Conservation (phyloP, 1,140 invertebrate species). For the Agraylea sexmaculata region DNA sequence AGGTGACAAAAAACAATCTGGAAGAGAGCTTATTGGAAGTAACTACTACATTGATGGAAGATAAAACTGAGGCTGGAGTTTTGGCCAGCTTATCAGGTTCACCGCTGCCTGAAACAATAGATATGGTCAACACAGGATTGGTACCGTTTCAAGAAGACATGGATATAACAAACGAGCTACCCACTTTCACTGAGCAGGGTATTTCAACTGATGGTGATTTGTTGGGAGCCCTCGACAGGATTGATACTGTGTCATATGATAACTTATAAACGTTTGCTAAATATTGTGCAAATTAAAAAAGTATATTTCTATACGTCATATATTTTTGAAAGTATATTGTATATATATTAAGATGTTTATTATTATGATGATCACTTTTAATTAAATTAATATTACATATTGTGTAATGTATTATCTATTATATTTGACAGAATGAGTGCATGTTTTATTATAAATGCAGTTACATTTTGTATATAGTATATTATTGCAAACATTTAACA, state of each 20-base stretch:
- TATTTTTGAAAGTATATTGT: too few relatives aligned
- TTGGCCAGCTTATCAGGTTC: conserved; percentile 5
- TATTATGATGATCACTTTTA: too few relatives aligned
- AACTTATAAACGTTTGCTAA: conserved; percentile 6
- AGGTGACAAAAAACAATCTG: not conserved
- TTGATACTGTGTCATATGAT: conserved; percentile 6
- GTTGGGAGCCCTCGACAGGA: conserved; percentile 9
- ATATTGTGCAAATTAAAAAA: too few relatives aligned
- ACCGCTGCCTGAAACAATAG: conserved; percentile 9
- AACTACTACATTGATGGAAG: conserved; percentile 2
- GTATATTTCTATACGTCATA: too few relatives aligned
- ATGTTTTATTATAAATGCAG: too few relatives aligned
- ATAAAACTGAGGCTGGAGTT: conserved; percentile 3
- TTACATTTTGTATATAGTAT: too few relatives aligned
- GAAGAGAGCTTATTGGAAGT: conserved; percentile 7
- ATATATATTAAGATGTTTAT: too few relatives aligned
- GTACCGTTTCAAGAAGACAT: conserved; percentile 13
- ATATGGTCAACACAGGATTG: conserved; percentile 14
- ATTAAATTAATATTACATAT: too few relatives aligned
- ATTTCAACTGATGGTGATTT: conserved; percentile 12
- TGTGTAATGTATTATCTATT: too few relatives aligned
- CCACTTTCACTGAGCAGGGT: conserved; percentile 12
- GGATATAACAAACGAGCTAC: conserved; percentile 9
- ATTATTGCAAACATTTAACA: too few relatives aligned
- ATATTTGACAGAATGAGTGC: too few relatives aligned